Base-by-base conservation (phyloP, 2,888 invertebrate species). In the Tiliacea citrago region DNA sequence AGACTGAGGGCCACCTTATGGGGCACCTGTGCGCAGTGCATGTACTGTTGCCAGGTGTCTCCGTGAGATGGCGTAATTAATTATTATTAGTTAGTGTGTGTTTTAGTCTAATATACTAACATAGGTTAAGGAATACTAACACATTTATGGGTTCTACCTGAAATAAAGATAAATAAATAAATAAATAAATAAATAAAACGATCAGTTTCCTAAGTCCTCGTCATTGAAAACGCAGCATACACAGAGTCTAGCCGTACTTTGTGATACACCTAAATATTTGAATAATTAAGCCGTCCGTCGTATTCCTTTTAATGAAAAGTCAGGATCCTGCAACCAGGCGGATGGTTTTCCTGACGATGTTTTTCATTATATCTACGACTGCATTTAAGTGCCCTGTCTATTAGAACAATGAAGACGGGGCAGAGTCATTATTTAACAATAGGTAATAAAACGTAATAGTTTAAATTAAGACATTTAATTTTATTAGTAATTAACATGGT, bases 381-480 rank as follows among this genome's bases (percentile, higher is more conserved):
- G n/a, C 35, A 39, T 24, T 16, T 42, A 29, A n/a, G n/a, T n/a
- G 16, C 24, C 47, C n/a, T 57, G 13, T 42, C 29, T 42, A 12
- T 21, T 18, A 61, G 42, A 81, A 78, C 55, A 66, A 75, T 35
- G 49, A 51, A 55, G 35, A 45, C 45, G 45, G 18, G 29, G 21
- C 35, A 39, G 12, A 58, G 47, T n/a, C 9, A 39, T n/a, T 21
- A 63, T 39, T 24, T n/a, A 77, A 80, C 82, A 80, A 80, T 71
- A 62, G 79, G 45, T 42, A 65, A 69, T 82, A 68, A 80, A 80
- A 55, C 62, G 35, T 76, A 75, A 77, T 65, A 66, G 66, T 70
- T 70, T 42, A 68, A 77, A 80, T 80, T 53, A 82, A 80, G 82
- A 82, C 82, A 82, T 73, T 81, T 73, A 81, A 49, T 83, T 81